Percentiles rank a stretch among this genome's conserved stretches.
These are phyloP conservation scores for Cynodonichthys magdalenae DNA, from an alignment of 2,797 vertebrate species.

Conservation along the genomic window DNA sequence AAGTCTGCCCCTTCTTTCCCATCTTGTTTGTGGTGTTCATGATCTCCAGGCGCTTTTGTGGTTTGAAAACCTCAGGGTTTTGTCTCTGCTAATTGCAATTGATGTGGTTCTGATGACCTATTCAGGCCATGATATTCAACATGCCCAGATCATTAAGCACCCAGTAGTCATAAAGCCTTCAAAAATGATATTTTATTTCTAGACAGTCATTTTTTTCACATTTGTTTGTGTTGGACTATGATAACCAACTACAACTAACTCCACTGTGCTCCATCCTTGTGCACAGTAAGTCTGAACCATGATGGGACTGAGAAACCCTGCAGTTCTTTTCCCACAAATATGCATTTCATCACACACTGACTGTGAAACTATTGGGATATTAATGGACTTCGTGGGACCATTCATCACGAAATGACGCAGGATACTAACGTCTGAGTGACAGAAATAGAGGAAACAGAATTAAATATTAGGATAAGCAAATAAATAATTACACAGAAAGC, in stretches of 20 bases:
- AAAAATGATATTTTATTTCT: not conserved
- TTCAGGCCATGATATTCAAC: too few species aligned
- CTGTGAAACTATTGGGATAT: conserved; percentile 29
- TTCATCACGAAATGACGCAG: conserved; percentile 52
- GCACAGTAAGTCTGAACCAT: conserved; percentile 7
- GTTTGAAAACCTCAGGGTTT: too few species aligned
- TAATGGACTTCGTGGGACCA: conserved; percentile 41
- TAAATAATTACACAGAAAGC: conserved; percentile 7
- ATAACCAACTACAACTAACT: conserved; percentile 11
- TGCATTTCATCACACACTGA: conserved; percentile 17
- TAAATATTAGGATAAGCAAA: conserved; percentile 29
- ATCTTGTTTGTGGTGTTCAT: too few species aligned
- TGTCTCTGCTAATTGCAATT: too few species aligned
- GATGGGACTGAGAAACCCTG: conserved; percentile 6
- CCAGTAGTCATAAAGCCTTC: not conserved
- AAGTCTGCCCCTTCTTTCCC: too few species aligned
- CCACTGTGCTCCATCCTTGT: conserved; percentile 8
- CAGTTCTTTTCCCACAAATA: conserved; percentile 10
- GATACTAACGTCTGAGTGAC: conserved; percentile 57
- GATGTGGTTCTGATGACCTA: too few species aligned
- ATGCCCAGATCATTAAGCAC: not conserved
- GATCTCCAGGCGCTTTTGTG: too few species aligned
- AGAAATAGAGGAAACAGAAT: conserved; percentile 49
- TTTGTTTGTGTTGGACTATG: conserved; percentile 16
- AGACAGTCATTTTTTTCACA: not conserved